These are phyloP conservation scores for Drosophila prosaltans DNA, from an alignment of 1,140 invertebrate genomes.

Conservation along the genomic window DNA sequence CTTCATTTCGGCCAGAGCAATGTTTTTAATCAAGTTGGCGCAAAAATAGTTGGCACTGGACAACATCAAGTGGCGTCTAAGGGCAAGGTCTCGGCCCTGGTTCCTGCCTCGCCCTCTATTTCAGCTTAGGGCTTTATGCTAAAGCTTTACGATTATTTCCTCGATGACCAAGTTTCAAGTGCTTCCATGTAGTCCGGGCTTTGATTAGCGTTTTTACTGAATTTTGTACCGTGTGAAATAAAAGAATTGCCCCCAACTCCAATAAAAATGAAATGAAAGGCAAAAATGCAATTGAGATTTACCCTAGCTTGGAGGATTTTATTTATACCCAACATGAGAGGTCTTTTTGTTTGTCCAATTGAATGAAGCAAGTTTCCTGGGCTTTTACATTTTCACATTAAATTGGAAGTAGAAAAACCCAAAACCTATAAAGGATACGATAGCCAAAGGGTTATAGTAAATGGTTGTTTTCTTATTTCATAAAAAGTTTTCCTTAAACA, in stretches of 20 bases:
- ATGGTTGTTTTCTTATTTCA: no score
- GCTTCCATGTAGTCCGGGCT: slow-evolving; percentile 35
- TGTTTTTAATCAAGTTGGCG: slow-evolving; percentile 72
- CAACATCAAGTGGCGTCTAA: slow-evolving; percentile 54
- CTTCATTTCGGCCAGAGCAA: slow-evolving; percentile 40
- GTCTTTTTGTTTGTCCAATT: neutral
- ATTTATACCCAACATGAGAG: neutral
- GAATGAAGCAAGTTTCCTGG: neutral
- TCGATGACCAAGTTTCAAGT: slow-evolving; percentile 52
- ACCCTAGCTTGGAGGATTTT: slow-evolving; percentile 23
- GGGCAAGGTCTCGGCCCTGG: slow-evolving; percentile 34
- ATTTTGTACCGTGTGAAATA: slow-evolving; percentile 22
- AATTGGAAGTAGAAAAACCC: no score
- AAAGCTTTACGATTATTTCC: slow-evolving; percentile 37
- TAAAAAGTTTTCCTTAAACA: no score
- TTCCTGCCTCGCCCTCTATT: neutral
- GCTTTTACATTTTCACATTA: no score
- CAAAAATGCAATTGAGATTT: slow-evolving; percentile 46
- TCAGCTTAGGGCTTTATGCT: slow-evolving; percentile 10
- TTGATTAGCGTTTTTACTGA: slow-evolving; percentile 54
- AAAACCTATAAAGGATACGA: no score
- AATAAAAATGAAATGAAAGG: slow-evolving; percentile 34
- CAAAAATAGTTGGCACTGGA: slow-evolving; percentile 49
- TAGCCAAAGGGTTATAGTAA: no score
- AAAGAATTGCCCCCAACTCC: slow-evolving; percentile 17